phyloP scores from a whole-genome alignment of 2,888 invertebrate species.

The Brachycybe producta region DNA sequence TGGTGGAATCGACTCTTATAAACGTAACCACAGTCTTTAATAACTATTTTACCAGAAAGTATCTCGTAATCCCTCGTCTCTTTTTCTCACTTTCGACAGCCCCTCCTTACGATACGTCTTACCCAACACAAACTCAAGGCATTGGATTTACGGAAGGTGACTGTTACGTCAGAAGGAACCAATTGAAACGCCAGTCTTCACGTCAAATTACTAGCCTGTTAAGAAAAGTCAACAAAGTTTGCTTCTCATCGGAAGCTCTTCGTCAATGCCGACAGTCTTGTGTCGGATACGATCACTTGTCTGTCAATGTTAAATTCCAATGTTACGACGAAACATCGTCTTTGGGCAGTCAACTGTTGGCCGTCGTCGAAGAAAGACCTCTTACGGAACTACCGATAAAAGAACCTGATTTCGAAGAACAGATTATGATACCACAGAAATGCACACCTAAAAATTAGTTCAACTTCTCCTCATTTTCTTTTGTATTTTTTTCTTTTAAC shows the following conservation, averaged over 20 bases:
- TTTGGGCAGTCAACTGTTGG: background rate
- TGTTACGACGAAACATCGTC: slow-evolving; percentile 5
- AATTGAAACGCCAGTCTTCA: background rate
- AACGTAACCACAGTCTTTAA: background rate
- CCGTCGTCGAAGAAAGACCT: background rate
- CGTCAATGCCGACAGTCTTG: background rate
- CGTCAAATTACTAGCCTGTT: background rate
- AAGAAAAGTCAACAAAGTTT: background rate
- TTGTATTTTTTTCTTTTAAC: no score
- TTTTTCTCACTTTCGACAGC: no score
- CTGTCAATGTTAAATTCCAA: background rate
- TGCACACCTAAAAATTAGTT: slow-evolving; percentile 8
- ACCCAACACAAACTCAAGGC: no score
- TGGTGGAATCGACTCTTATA: background rate
- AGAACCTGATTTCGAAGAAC: slow-evolving; percentile 3
- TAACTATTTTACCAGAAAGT: no score
- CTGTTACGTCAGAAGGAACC: background rate
- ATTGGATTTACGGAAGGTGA: no score
- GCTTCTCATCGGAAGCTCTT: background rate
- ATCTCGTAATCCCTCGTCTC: no score
- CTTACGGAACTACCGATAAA: background rate
- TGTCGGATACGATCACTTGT: background rate
- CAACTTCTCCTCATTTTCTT: background rate
- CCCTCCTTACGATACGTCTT: no score
- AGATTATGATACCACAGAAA: slow-evolving; percentile 5